Conservation (phyloP, 2,113 vertebrate species). For the Phyllopteryx taeniolatus region DNA sequence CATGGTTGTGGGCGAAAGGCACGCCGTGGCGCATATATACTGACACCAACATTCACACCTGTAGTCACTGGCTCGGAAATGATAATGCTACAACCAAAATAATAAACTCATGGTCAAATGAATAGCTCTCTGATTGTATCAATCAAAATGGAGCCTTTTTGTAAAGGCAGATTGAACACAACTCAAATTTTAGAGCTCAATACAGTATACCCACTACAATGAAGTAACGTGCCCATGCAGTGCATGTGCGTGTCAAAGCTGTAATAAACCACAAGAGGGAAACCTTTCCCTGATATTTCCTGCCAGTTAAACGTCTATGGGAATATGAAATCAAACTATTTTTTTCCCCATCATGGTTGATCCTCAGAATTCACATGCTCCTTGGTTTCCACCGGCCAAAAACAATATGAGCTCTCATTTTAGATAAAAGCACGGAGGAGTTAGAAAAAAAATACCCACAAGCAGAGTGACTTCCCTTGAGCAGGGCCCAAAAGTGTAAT, state of each 20-base stretch:
- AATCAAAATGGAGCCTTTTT: no score
- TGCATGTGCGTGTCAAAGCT: background rate
- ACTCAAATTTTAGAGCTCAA: no score
- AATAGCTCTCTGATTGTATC: no score
- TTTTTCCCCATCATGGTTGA: slow-evolving; percentile 15
- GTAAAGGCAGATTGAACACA: no score
- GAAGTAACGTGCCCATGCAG: background rate
- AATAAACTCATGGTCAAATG: no score
- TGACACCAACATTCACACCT: no score
- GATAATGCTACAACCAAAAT: no score
- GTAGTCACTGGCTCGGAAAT: no score
- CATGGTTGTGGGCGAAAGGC: no score
- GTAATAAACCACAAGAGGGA: slow-evolving; percentile 60
- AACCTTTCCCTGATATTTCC: slow-evolving; percentile 47
- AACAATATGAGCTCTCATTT: slow-evolving; percentile 35
- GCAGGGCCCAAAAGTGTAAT: slow-evolving; percentile 55
- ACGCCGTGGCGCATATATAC: no score
- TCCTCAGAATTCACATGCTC: slow-evolving; percentile 17
- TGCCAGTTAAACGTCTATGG: background rate
- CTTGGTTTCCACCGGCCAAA: slow-evolving; percentile 35
- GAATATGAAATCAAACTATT: slow-evolving; percentile 11
- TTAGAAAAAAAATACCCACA: slow-evolving; percentile 37
- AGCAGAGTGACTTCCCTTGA: slow-evolving; percentile 57
- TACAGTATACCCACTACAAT: no score
- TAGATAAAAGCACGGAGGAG: slow-evolving; percentile 41